Evolutionary conservation across 2,797 vertebrate species (phyloP).

Genomic region (Sebastes trivittatus): DNA sequence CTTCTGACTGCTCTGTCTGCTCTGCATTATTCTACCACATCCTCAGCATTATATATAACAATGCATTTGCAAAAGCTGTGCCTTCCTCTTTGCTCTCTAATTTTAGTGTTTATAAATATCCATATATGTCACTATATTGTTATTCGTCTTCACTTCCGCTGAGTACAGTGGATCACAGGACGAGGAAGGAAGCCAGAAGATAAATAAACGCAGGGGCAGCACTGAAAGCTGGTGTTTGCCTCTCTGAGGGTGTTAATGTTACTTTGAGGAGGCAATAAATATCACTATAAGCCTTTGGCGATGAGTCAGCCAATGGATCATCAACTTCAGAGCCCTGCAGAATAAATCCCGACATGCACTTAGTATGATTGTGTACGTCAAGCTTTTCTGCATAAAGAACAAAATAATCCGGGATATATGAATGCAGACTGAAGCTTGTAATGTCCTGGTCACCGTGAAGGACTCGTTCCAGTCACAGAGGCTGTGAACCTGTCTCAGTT

Average conservation of each 20-base stretch:
- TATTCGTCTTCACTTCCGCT: slow-evolving; percentile 30
- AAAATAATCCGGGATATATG: background rate
- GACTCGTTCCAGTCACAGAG: background rate
- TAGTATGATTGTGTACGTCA: background rate
- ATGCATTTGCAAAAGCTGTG: slow-evolving; percentile 21
- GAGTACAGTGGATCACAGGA: slow-evolving; percentile 27
- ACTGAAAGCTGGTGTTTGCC: slow-evolving; percentile 8
- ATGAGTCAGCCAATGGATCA: slow-evolving; percentile 40
- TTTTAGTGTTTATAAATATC: slow-evolving; percentile 40
- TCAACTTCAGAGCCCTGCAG: slow-evolving; percentile 10
- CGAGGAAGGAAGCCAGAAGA: slow-evolving; percentile 40
- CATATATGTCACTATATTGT: slow-evolving; percentile 34
- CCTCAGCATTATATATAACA: slow-evolving; percentile 20
- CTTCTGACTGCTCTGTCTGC: slow-evolving; percentile 8
- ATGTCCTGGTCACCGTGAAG: background rate
- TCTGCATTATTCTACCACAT: slow-evolving; percentile 32
- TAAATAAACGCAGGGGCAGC: slow-evolving; percentile 26
- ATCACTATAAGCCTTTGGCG: slow-evolving; percentile 26
- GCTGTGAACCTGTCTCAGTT: background rate
- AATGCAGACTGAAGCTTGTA: slow-evolving; percentile 5
- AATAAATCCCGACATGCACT: slow-evolving; percentile 13
- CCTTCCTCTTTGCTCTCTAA: slow-evolving; percentile 30
- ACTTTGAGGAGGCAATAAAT: slow-evolving; percentile 44
- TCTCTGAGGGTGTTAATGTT: slow-evolving; percentile 31
- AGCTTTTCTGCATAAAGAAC: background rate